phyloP scores from a whole-genome alignment of 2,888 invertebrate genomes.

The Atrina japonica region DNA sequence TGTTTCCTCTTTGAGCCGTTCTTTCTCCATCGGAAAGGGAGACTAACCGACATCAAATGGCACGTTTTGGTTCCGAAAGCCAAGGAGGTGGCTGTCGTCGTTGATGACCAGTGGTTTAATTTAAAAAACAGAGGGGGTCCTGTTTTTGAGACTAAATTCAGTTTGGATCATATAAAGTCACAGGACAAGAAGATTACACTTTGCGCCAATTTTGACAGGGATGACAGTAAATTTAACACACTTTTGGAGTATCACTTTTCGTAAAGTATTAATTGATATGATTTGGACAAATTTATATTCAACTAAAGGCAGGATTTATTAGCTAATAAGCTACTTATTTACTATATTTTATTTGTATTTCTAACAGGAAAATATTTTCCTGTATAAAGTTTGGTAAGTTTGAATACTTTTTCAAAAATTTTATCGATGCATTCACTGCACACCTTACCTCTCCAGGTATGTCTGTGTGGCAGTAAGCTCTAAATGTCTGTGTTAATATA shows the following conservation, averaged over 20 bases:
- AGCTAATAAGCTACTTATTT: no score
- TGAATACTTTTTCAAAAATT: no score
- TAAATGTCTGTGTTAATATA: no score
- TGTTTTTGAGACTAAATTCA: conserved; percentile 72
- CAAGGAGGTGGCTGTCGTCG: conserved; percentile 77
- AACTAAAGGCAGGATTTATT: no score
- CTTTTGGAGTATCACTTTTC: conserved; percentile 76
- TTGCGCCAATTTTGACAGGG: conserved; percentile 74
- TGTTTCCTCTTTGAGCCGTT: conserved; percentile 76
- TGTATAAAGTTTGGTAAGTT: no score
- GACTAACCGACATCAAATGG: conserved; percentile 65
- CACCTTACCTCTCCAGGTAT: no score
- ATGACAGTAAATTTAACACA: conserved; percentile 77
- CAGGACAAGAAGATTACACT: conserved; percentile 75
- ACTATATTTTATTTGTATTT: no score
- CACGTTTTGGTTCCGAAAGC: conserved; percentile 75
- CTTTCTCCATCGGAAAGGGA: conserved; percentile 62
- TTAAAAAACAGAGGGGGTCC: conserved; percentile 72
- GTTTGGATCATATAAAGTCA: conserved; percentile 56
- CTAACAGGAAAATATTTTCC: no score
- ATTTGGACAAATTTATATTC: no score
- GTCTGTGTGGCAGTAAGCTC: no score
- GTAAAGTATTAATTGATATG: no score
- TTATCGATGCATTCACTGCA: no score
- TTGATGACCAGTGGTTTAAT: conserved; percentile 78